Evolutionary conservation across 2,797 vertebrate species (phyloP).

Genomic region (Molossus molossus): DNA sequence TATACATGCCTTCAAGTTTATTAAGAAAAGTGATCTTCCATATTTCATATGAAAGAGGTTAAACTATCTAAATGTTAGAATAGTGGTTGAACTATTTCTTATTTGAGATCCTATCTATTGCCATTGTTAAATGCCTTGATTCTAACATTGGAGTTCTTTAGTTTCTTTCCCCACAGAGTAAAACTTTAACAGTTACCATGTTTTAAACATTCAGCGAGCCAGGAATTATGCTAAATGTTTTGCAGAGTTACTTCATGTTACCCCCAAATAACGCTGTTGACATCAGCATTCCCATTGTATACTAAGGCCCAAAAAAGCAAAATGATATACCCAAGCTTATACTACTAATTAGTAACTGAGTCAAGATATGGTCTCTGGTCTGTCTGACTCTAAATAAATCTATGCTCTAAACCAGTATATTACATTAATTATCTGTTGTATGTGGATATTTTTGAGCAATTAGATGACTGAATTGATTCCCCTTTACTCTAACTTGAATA

Average conservation of each 20-base stretch:
- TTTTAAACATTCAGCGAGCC: constrained; percentile 18
- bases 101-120: background rate
- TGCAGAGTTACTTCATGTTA: constrained; percentile 6
- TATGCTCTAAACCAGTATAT: background rate
- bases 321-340: background rate
- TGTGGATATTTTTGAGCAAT: constrained; percentile 49
- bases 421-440: constrained; percentile 12
- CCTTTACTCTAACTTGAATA: background rate
- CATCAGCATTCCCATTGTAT: constrained; percentile 10
- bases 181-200: constrained; percentile 43
- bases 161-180: background rate
- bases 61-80: constrained; percentile 34
- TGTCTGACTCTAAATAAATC: constrained; percentile 28
- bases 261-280: constrained; percentile 18
- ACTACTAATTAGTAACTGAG: background rate
- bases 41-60: constrained; percentile 51
- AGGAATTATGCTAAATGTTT: constrained; percentile 58
- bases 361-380: constrained; percentile 22
- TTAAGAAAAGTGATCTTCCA: constrained; percentile 25
- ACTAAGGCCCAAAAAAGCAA: constrained; percentile 47
- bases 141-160: constrained; percentile 29
- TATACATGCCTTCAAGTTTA: constrained; percentile 35
- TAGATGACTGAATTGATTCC: constrained; percentile 8
- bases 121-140: constrained; percentile 24
- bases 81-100: background rate